A percentile compares a stretch with the other conserved stretches of the same genome.
phyloP scores from a whole-genome alignment of 2,797 vertebrate genomes.

The Cheirogaleus major region DNA sequence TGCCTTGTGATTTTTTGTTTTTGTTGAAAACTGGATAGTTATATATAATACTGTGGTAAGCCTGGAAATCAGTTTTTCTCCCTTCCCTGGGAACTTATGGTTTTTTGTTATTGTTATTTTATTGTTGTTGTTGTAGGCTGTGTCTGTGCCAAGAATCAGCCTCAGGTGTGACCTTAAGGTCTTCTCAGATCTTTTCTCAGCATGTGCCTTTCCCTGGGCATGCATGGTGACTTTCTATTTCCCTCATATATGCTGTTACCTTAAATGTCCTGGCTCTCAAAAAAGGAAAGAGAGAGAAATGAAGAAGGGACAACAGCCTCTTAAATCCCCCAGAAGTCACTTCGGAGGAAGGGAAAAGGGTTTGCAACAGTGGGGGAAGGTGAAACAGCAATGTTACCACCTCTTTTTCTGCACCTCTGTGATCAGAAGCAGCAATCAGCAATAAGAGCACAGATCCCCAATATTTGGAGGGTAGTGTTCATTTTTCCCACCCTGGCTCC shows the following conservation, averaged over 20 bases:
- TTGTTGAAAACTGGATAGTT: neutral
- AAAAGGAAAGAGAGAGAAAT: neutral
- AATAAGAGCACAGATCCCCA: neutral
- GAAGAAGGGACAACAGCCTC: too few species aligned
- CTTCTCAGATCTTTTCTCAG: neutral
- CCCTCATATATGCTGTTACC: too few species aligned
- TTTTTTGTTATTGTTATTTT: neutral
- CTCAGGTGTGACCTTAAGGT: neutral
- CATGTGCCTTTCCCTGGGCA: neutral
- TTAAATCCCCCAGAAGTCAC: neutral
- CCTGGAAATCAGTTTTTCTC: neutral
- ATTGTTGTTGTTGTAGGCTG: neutral
- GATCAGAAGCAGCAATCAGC: neutral
- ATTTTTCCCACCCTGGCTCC: neutral
- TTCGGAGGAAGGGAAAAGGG: neutral
- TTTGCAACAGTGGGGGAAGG: neutral
- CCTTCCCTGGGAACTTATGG: neutral
- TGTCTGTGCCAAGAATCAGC: neutral
- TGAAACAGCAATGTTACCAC: neutral
- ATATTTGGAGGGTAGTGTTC: neutral
- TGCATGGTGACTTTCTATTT: neutral
- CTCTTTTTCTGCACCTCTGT: neutral
- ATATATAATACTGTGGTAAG: neutral
- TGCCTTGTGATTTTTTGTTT: neutral
- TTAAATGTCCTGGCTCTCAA: neutral